These are phyloP conservation scores for Stichodactyla helianthus DNA, from an alignment of 64 coral and sea anemone species.

Conservation along the genomic window DNA sequence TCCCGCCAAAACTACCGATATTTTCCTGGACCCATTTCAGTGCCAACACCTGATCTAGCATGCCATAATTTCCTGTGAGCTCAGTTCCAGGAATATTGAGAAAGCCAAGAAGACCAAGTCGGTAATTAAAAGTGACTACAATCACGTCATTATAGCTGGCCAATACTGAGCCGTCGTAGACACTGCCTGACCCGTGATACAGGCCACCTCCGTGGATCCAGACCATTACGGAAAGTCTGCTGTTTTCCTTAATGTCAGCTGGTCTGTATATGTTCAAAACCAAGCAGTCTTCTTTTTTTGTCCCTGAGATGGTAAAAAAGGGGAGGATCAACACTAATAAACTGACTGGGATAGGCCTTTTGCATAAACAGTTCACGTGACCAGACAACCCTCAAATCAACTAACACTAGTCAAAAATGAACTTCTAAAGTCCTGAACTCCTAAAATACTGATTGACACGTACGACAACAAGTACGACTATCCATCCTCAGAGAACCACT, in stretches of 20 bases:
- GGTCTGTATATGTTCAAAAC: constrained; percentile 24
- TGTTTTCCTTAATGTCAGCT: neutral
- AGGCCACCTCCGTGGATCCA: constrained; percentile 54
- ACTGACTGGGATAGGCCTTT: neutral
- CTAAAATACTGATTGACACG: too few species aligned
- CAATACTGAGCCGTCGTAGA: constrained; percentile 4
- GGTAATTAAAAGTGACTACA: constrained; percentile 52
- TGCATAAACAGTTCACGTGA: neutral
- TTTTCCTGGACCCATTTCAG: constrained; percentile 21
- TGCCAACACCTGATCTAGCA: constrained; percentile 51
- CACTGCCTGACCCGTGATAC: neutral
- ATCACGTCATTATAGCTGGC: constrained; percentile 48
- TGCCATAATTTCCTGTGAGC: constrained; percentile 46
- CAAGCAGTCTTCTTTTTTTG: constrained; percentile 40
- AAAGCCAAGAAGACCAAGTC: constrained; percentile 46
- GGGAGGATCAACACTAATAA: neutral
- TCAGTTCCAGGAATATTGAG: constrained; percentile 38
- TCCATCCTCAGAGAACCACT: too few species aligned
- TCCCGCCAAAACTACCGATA: constrained; percentile 48
- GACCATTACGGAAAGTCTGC: constrained; percentile 40
- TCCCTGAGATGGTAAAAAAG: neutral
- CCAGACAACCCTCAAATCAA: neutral
- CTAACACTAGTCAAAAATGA: too few species aligned
- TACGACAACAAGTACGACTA: too few species aligned
- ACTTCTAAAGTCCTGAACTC: too few species aligned